phyloP scores from a whole-genome alignment of 2,113 vertebrate species.

The Gambusia holbrooki region DNA sequence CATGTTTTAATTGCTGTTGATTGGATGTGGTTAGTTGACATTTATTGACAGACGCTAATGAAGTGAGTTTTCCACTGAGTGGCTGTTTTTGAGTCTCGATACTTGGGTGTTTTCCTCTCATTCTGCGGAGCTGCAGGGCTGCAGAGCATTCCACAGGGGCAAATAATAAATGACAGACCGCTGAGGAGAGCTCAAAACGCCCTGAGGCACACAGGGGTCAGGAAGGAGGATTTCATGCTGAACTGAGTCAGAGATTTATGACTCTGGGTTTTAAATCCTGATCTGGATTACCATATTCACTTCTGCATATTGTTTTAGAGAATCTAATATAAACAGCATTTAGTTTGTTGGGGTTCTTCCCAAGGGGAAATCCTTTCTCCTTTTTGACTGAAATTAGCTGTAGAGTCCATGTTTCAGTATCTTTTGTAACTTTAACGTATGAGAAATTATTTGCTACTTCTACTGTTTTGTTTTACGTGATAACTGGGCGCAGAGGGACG shows the following conservation, averaged over 20 bases:
- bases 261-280: neutral
- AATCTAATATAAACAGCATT: neutral
- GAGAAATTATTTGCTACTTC: no score
- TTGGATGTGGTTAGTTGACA: neutral
- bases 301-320: neutral
- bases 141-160: constrained; percentile 38
- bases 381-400: no score
- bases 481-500: no score
- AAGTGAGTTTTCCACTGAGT: neutral
- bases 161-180: constrained; percentile 56
- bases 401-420: no score
- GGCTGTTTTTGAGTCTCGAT: constrained; percentile 6
- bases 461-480: no score
- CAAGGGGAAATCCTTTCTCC: no score
- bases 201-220: constrained; percentile 15
- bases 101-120: neutral
- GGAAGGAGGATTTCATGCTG: constrained; percentile 18
- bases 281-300: neutral
- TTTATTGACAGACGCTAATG: neutral
- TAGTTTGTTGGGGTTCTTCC: neutral
- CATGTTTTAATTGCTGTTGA: neutral
- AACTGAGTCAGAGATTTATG: neutral
- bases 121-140: constrained; percentile 3
- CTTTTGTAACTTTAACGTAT: no score
- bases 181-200: constrained; percentile 28